These are phyloP conservation scores for Acronicta alni DNA, from an alignment of 2,888 invertebrate genomes.

Conservation along the genomic window DNA sequence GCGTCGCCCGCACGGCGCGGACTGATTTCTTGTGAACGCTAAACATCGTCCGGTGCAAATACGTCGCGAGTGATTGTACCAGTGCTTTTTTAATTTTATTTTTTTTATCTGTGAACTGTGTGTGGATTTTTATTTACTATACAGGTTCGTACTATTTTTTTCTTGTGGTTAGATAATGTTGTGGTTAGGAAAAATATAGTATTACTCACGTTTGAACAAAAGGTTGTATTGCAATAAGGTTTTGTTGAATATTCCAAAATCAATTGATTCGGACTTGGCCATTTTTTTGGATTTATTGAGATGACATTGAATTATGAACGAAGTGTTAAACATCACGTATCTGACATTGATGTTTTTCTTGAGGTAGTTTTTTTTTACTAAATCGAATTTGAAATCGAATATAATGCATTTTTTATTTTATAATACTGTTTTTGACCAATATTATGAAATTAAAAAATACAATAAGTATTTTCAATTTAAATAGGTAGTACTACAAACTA, in stretches of 20 bases:
- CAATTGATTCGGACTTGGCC: constrained; percentile 5
- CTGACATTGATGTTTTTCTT: too few relatives aligned
- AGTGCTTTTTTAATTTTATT: constrained; percentile 71
- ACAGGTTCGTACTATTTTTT: constrained; percentile 70
- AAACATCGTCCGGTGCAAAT: constrained; percentile 38
- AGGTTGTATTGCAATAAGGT: constrained; percentile 21
- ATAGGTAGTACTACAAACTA: too few relatives aligned
- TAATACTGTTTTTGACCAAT: too few relatives aligned
- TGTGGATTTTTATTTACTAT: constrained; percentile 73
- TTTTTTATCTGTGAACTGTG: constrained; percentile 74
- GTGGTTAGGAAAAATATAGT: constrained; percentile 8
- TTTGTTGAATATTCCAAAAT: constrained; percentile 14
- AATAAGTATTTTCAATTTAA: too few relatives aligned
- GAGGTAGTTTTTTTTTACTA: too few relatives aligned
- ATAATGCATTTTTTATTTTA: too few relatives aligned
- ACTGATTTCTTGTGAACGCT: constrained; percentile 57
- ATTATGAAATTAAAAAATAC: too few relatives aligned
- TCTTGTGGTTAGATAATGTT: constrained; percentile 15
- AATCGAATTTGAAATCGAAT: too few relatives aligned
- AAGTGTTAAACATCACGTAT: neutral
- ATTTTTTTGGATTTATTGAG: neutral
- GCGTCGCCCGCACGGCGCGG: constrained; percentile 77
- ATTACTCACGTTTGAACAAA: constrained; percentile 23
- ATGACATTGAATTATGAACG: constrained; percentile 8
- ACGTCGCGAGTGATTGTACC: constrained; percentile 79